Evolutionary conservation across 2,113 vertebrate species (phyloP), one percentile per base, ranked within the genome.

Genomic region (Xiphorhynchus elegans): DNA sequence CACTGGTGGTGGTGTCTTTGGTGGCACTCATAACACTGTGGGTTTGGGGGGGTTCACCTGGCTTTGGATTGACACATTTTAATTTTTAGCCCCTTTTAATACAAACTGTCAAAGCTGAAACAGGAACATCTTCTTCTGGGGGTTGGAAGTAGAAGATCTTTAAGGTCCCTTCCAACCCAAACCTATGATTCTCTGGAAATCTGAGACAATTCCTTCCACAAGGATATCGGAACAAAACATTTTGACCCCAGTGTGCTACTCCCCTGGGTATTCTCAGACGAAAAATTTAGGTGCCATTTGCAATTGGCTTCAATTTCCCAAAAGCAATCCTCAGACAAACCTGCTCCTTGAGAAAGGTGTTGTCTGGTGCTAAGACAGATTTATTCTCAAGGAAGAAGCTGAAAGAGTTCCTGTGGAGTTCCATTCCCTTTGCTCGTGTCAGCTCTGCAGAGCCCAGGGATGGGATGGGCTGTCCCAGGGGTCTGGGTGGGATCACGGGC

Each of bases 11-110:
- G n/a, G n/a, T n/a, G 37, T 4, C 21, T 0, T 5, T 50, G 17
- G 2, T 37, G 86, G 59, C 25, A 58, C 7, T 59, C 1, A 0
- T 4, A 6, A 6, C 2, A 0, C 72, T 7, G 3, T 8, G 40
- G 52, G 24, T 7, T 33, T 70, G 81, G 26, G 72, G 29, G 7
- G 26, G 17, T 7, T 56, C 0, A 0, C 31, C 24, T 47, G 74
- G 25, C 50, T 87, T 29, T 24, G 47, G 24, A 7, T 28, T 13
- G 73, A 50, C 35, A 5, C 0, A 1, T 7, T 87, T 77, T 40
- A 3, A 0, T 62, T 91, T 23, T 74, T 33, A 59, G 26, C 10
- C 16, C 23, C 17, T 68, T 63, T 37, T 18, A 29, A 50, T 24
- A 26, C 18, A 59, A 80, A 28, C 1, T 6, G 15, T 11, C 6